Base-by-base conservation (phyloP, 2,888 invertebrate species). In the Phytoseiulus persimilis region DNA sequence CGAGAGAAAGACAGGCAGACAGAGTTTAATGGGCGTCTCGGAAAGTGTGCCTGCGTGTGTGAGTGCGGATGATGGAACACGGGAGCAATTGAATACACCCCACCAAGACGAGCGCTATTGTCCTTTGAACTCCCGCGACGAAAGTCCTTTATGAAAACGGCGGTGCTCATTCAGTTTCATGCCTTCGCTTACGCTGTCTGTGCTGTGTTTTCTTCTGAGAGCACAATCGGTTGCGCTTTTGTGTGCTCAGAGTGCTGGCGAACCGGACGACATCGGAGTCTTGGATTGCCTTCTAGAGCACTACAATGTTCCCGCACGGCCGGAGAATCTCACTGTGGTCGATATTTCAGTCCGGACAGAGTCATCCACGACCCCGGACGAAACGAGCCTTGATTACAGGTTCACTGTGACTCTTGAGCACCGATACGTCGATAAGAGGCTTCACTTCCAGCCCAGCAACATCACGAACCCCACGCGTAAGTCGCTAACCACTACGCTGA, bases 301-400 rank as follows among this genome's bases (percentile, higher is more conserved):
- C 28, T 83, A 83, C 33, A 28, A 83, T 33, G 83, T 83, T 83
- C 31, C 33, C 87, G 9, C 6, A 18, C 87, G 87, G 32, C 87
- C 87, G 5, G 0, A 87, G 33, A 33, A 87, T 39, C 87, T 87
- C n/a, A 87, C 87, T 28, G n/a, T 33, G 87, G 87, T 87, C 87
- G 65, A 65, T 65, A 65, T 65, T 65, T 65, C 65, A 65, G 11
- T 87, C 6, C 31, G 28, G n/a, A 9, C 33, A n/a, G n/a, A 32
- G 0, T 87, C 33, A 33, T n/a, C 45, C 39, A 39, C 33, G 32
- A 39, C 87, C n/a, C 87, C 87, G n/a, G 87, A 87, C 31, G 87
- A 87, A 23, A 87, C 87, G 32, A 87, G 87, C 33, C 39, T 33
- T 6, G n/a, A 31, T 6, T 87, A 87, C 32, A 32, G n/a, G 9